Evolutionary conservation across 2,888 invertebrate genomes (phyloP).

Genomic region (Ormyrus rosae): DNA sequence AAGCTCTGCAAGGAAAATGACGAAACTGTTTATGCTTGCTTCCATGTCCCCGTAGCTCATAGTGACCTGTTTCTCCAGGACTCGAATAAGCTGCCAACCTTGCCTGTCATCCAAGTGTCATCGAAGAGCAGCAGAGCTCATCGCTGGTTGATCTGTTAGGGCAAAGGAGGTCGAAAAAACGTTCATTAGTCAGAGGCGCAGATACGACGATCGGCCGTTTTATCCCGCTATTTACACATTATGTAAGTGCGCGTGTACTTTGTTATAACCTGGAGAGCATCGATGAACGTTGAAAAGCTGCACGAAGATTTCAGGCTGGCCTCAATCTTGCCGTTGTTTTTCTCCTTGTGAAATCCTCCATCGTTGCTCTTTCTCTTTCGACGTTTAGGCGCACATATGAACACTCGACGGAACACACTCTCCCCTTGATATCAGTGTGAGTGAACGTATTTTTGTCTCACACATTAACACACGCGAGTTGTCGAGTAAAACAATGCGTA

Average conservation of each 20-base stretch:
- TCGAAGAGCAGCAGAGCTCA: constrained; percentile 7
- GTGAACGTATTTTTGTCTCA: too few species aligned
- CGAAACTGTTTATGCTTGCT: too few species aligned
- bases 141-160: background rate
- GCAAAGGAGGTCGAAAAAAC: background rate
- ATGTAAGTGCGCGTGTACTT: constrained; percentile 11
- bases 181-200: background rate
- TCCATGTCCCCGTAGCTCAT: background rate
- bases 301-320: constrained; percentile 1
- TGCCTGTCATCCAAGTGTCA: constrained; percentile 5
- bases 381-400: too few species aligned
- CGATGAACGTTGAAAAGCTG: background rate
- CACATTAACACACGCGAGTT: background rate
- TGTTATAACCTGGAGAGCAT: constrained; percentile 8
- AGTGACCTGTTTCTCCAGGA: constrained; percentile 1
- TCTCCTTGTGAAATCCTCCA: constrained; percentile 20
- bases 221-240: background rate
- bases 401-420: too few species aligned
- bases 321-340: constrained; percentile 25
- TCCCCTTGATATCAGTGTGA: too few species aligned
- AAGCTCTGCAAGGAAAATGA: too few species aligned
- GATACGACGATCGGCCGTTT: background rate
- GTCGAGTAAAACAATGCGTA: constrained; percentile 13
- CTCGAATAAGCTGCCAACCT: background rate
- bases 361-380: background rate